phyloP scores from a whole-genome alignment of 2,113 vertebrate species.

The Hiodon alosoides region DNA sequence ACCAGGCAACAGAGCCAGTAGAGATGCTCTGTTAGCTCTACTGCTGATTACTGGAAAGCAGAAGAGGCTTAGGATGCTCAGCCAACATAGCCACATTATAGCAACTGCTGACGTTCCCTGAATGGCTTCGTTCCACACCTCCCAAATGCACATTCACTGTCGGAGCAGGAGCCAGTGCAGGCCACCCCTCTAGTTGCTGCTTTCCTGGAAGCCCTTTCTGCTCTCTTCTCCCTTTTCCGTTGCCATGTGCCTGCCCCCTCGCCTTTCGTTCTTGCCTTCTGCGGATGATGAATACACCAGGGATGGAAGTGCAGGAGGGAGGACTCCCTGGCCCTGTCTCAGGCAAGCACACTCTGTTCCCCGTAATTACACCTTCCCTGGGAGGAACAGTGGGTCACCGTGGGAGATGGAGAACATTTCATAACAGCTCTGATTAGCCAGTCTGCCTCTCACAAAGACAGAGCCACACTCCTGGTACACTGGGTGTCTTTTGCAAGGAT shows the following conservation, averaged over 20 bases:
- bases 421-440: conserved; percentile 1
- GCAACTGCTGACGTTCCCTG: conserved; percentile 28
- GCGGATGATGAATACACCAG: neutral
- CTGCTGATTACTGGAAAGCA: conserved; percentile 34
- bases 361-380: neutral
- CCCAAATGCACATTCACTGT: neutral
- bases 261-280: neutral
- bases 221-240: neutral
- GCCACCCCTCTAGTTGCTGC: neutral
- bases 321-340: neutral
- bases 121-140: conserved; percentile 5
- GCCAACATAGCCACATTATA: conserved; percentile 28
- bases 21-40: neutral
- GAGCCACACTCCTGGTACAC: neutral
- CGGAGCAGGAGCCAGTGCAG: neutral
- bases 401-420: neutral
- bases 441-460: neutral
- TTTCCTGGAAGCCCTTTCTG: conserved; percentile 19
- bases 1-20: neutral
- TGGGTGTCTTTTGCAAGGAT: neutral
- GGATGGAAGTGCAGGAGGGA: neutral
- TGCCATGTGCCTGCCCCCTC: neutral
- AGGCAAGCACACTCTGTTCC: neutral
- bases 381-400: neutral
- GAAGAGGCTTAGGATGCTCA: conserved; percentile 21